phyloP scores from a whole-genome alignment of 2,888 invertebrate genomes.

The Ennomos erosarius region DNA sequence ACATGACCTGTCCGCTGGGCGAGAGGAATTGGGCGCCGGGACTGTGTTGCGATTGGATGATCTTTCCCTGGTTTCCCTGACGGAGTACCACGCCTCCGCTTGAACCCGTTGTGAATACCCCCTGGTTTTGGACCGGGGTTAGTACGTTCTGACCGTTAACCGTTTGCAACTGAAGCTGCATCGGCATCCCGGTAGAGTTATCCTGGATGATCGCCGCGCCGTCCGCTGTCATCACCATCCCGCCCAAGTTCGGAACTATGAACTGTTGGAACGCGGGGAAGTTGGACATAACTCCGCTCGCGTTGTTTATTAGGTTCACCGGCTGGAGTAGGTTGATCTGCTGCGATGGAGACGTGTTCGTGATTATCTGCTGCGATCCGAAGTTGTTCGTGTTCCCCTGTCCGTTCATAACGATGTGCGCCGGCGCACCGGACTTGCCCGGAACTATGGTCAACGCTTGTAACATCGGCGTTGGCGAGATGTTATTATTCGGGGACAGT shows the following conservation, averaged over 20 bases:
- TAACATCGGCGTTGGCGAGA: conserved; percentile 88
- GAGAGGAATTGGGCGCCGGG: conserved; percentile 90
- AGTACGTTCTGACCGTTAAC: conserved; percentile 91
- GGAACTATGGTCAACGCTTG: conserved; percentile 92
- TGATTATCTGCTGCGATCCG: conserved; percentile 88
- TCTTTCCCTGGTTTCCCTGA: conserved; percentile 90
- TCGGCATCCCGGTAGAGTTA: conserved; percentile 87
- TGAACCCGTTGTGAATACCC: conserved; percentile 86
- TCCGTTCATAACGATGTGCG: conserved; percentile 92
- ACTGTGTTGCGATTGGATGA: conserved; percentile 88
- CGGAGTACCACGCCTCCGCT: conserved; percentile 93
- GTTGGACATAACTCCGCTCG: conserved; percentile 89
- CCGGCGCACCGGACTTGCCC: conserved; percentile 89
- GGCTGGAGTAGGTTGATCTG: conserved; percentile 92
- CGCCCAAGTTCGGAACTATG: conserved; percentile 91
- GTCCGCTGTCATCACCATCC: conserved; percentile 93
- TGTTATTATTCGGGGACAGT: conserved; percentile 88
- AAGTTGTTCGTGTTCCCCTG: conserved; percentile 86
- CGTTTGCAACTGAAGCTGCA: conserved; percentile 92
- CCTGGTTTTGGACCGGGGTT: conserved; percentile 88
- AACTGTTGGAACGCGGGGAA: conserved; percentile 93
- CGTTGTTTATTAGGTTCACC: conserved; percentile 91
- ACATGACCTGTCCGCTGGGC: conserved; percentile 90
- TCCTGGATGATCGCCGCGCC: conserved; percentile 92
- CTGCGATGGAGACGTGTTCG: conserved; percentile 83